Conservation (phyloP, 1,140 invertebrate species). For the Streblospio benedicti region DNA sequence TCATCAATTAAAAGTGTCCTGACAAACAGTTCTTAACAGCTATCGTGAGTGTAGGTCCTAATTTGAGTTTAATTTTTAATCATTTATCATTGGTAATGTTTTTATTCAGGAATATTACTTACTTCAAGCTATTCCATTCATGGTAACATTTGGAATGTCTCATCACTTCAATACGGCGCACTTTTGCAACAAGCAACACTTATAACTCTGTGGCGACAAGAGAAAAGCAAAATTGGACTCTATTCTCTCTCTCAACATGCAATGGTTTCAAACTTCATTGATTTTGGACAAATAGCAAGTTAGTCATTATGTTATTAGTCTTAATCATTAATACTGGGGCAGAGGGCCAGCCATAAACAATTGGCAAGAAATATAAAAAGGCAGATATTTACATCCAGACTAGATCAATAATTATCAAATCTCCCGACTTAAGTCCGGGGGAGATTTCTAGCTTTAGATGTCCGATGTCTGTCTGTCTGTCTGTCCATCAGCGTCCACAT, state of each 20-base stretch:
- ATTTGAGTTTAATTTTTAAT: background rate
- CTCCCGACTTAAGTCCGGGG: no score
- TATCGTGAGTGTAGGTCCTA: no score
- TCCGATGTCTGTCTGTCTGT: no score
- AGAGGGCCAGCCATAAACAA: no score
- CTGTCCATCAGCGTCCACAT: no score
- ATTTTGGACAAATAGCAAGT: constrained; percentile 27
- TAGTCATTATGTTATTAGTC: constrained; percentile 4
- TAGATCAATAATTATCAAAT: no score
- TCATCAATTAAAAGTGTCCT: no score
- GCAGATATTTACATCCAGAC: no score
- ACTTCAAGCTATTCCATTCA: constrained; percentile 43
- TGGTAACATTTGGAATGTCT: constrained; percentile 66
- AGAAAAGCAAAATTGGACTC: constrained; percentile 34
- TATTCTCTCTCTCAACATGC: constrained; percentile 47
- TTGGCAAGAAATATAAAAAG: no score
- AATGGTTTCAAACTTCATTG: constrained; percentile 38
- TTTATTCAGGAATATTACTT: constrained; percentile 38
- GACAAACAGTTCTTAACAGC: no score
- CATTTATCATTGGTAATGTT: background rate
- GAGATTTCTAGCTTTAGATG: no score
- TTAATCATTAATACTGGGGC: no score
- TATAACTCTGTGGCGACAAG: constrained; percentile 51
- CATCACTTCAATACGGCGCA: constrained; percentile 70
- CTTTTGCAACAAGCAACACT: constrained; percentile 62